These are phyloP conservation scores for Fundulus diaphanus DNA, from an alignment of 2,797 vertebrate species.

Conservation along the genomic window DNA sequence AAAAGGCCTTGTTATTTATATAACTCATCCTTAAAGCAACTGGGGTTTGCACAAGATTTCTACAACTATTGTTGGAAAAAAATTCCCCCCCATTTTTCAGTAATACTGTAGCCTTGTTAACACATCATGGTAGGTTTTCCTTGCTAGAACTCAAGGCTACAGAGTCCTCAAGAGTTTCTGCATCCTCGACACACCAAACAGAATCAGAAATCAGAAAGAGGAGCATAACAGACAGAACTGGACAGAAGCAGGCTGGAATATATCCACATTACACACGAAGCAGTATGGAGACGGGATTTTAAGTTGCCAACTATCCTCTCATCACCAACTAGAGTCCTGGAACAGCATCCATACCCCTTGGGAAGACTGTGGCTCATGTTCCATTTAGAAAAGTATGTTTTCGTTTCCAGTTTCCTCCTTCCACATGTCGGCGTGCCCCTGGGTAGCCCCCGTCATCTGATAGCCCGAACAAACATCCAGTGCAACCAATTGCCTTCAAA, in stretches of 20 bases:
- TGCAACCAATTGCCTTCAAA: not conserved
- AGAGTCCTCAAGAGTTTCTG: slow-evolving; percentile 6
- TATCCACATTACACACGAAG: slow-evolving; percentile 10
- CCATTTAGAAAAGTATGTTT: not conserved
- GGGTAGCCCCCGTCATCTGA: not conserved
- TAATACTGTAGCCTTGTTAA: not conserved
- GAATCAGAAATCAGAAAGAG: not conserved
- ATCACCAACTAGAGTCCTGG: not conserved
- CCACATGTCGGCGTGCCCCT: not conserved
- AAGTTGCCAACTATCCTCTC: not conserved
- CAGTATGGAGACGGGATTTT: not conserved
- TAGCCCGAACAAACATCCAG: not conserved
- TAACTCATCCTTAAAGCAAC: slow-evolving; percentile 34
- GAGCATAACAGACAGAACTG: slow-evolving; percentile 1
- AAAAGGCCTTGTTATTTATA: slow-evolving; percentile 50
- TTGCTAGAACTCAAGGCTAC: slow-evolving; percentile 30
- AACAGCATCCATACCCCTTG: not conserved
- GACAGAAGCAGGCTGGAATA: slow-evolving; percentile 19
- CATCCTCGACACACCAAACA: slow-evolving; percentile 6
- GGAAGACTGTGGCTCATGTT: not conserved
- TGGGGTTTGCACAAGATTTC: slow-evolving; percentile 42
- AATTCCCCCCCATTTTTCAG: no score
- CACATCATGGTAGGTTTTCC: slow-evolving; percentile 9
- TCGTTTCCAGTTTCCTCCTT: not conserved
- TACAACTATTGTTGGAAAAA: not conserved